Evolutionary conservation across 2,888 invertebrate genomes (phyloP), one percentile per base, ranked within the genome.

Genomic region (Steinernema scapterisci): DNA sequence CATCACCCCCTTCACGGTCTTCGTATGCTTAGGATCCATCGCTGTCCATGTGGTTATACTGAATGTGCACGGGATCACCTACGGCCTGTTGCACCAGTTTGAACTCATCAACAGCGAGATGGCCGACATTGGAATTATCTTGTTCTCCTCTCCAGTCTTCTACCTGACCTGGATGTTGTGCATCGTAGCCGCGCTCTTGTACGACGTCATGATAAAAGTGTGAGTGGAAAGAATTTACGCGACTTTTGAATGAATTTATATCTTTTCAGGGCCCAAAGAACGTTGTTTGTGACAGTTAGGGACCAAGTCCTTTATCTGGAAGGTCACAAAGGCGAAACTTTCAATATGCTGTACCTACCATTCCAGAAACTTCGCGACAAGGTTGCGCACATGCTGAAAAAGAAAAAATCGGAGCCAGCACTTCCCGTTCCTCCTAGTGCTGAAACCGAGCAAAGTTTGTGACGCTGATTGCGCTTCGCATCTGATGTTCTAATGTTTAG

Each of bases 1-100:
- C 16, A 96, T 95, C 95, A 95, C 95, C 52, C 93, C 93, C 92
- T 82, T 84, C 74, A 52, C 63, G 0, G 23, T 52, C 31, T 51
- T 31, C 52, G 51, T 52, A 5, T 3, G 13, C 13, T 1, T 52
- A 6, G 52, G 43, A 19, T 72, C 72, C 16, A 27, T 63, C 16
- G 16, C 3, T 16, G 11, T 63, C 63, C 25, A 19, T 25, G 19
- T 16, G 16, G 13, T 31, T 25, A 25, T 54, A 25, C 6, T 54
- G 6, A 3, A 6, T 5, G 7, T 54, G 7, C 25, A 54, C 25
- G 54, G 54, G 23, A 23, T 54, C 3, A 25, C 6, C 21, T 54
- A 54, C 19, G 11, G 11, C 9, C 11, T 51, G 6, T 51, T 19
- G n/a, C n/a, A n/a, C n/a, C n/a, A n/a, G 6, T n/a, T 19, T 6